Percentiles rank a stretch among this genome's conserved stretches.
Evolutionary conservation across 2,797 vertebrate species (phyloP).

Genomic region (Sternotherus odoratus): DNA sequence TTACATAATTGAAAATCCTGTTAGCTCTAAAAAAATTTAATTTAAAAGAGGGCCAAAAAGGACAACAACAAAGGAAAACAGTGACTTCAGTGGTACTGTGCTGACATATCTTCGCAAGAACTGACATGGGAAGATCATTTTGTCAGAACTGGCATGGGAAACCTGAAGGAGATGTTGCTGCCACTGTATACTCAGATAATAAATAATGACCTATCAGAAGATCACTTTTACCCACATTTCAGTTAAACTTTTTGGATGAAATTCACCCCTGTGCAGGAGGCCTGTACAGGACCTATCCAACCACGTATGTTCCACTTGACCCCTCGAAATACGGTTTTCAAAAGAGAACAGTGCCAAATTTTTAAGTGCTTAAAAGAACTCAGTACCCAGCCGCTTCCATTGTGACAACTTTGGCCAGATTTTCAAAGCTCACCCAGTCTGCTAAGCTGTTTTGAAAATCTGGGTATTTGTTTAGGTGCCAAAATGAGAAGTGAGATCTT

Average conservation of each 20-base stretch:
- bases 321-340: not conserved
- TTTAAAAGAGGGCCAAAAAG: conserved; percentile 49
- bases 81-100: conserved; percentile 51
- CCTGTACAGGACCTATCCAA: not conserved
- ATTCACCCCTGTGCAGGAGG: not conserved
- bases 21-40: conserved; percentile 67
- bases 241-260: not conserved
- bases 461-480: not conserved
- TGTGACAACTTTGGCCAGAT: not conserved
- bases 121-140: conserved; percentile 68
- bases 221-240: conserved; percentile 36
- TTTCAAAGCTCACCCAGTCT: not conserved
- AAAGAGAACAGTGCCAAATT: not conserved
- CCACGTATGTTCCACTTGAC: not conserved
- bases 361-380: not conserved
- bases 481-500: not conserved
- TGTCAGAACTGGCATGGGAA: conserved; percentile 67
- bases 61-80: conserved; percentile 72
- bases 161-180: conserved; percentile 38
- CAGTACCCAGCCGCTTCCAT: not conserved
- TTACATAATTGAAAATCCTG: conserved; percentile 63
- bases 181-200: conserved; percentile 39
- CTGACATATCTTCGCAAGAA: conserved; percentile 70
- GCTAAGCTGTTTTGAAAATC: not conserved
- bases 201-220: conserved; percentile 53